These are phyloP conservation scores for Teleogryllus occipitalis DNA, from an alignment of 1,140 invertebrate species.

Conservation along the genomic window DNA sequence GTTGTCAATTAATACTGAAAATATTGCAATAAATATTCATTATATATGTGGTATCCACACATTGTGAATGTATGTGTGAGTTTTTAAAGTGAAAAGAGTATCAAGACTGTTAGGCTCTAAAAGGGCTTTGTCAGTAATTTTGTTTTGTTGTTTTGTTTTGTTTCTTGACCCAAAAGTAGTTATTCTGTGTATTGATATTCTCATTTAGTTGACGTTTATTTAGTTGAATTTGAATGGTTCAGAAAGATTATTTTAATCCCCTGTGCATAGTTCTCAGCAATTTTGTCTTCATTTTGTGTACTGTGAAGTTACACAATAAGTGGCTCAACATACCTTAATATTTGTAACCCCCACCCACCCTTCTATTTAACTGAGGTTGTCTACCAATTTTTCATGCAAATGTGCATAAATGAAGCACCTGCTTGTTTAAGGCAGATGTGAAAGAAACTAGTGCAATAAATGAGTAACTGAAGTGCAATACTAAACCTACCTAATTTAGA, in stretches of 20 bases:
- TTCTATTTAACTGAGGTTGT: constrained; percentile 5
- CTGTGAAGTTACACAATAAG: not conserved
- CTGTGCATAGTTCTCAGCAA: not conserved
- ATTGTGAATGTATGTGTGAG: not conserved
- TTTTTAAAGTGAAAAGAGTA: constrained; percentile 6
- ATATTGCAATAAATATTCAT: not conserved
- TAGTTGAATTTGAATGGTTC: not conserved
- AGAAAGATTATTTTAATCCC: not conserved
- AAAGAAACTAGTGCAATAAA: constrained; percentile 1
- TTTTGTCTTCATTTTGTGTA: not conserved
- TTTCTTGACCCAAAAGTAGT: not conserved
- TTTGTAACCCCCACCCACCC: not conserved
- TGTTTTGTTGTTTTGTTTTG: not conserved
- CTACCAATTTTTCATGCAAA: not conserved
- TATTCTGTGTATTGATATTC: not conserved
- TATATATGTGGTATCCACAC: not conserved
- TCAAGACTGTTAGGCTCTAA: not conserved
- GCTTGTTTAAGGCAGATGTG: not conserved
- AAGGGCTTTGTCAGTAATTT: not conserved
- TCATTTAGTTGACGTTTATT: not conserved
- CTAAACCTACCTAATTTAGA: constrained; percentile 5
- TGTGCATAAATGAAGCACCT: not conserved
- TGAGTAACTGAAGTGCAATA: constrained; percentile 1
- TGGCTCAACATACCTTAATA: not conserved
- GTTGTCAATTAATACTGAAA: not conserved